Conservation (phyloP, 2,797 vertebrate genomes). For the Sebastes wilsoni region DNA sequence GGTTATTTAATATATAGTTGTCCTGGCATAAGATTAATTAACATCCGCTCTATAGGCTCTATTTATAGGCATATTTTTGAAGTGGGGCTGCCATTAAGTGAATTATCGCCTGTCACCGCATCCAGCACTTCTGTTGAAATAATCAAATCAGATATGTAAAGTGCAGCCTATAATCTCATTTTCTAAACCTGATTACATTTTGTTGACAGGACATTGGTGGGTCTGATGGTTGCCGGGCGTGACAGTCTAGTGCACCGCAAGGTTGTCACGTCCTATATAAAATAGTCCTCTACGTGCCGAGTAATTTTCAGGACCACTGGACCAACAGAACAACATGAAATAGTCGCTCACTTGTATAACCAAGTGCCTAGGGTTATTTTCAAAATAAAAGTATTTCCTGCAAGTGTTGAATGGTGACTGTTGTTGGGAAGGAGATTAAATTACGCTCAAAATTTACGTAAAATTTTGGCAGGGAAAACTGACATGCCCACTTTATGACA, state of each 20-base stretch:
- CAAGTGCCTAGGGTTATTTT: not conserved
- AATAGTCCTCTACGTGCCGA: conserved; percentile 20
- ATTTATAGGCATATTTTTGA: conserved; percentile 68
- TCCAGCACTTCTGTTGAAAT: conserved; percentile 78
- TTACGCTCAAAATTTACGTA: fast-evolving
- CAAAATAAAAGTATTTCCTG: not conserved
- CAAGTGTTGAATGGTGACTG: not conserved
- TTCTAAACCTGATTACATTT: conserved; percentile 78
- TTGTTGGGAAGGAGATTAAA: no score
- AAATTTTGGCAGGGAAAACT: no score
- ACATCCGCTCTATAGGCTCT: conserved; percentile 64
- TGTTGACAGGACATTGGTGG: conserved; percentile 70
- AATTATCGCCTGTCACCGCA: conserved; percentile 77
- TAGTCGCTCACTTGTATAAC: not conserved
- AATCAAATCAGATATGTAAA: conserved; percentile 86
- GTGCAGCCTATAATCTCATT: conserved; percentile 78
- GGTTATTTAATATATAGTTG: conserved; percentile 49
- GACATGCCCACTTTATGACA: no score
- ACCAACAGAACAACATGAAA: not conserved
- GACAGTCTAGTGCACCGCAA: conserved; percentile 56
- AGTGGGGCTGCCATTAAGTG: conserved; percentile 73
- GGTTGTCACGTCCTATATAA: conserved; percentile 67
- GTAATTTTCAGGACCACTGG: not conserved
- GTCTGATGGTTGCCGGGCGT: conserved; percentile 61
- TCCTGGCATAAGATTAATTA: conserved; percentile 72